Evolutionary conservation across 2,797 vertebrate genomes (phyloP), one percentile per base, ranked within the genome.

Genomic region (Scarus forsteni): DNA sequence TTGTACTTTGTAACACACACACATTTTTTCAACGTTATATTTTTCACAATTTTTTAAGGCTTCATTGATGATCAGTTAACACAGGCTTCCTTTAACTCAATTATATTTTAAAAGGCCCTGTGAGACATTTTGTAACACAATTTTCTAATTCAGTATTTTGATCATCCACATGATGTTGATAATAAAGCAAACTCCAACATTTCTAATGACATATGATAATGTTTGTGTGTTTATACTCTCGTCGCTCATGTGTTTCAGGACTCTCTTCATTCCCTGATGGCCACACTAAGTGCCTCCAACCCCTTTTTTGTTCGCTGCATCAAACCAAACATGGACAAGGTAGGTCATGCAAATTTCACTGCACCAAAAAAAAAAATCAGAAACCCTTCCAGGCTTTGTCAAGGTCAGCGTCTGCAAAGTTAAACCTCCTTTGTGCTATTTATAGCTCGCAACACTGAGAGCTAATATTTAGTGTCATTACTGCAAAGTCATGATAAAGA

Each of bases 251-350:
- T 84, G 58, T 88, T 91, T 75, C 80, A 97, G 97, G 96, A 97
- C 85, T 97, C 96, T 50, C 95, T 97, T 44, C 97, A 98, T 78
- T 96, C 96, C 42, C 88, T 98, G 75, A 98, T 98, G 97, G 95
- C 94, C 49, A 97, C 95, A 0, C 94, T 98, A 61, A 97, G 95
- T 86, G 93, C 94, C 70, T 97, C 95, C 77, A 97, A 98, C 80
- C 97, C 97, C 0, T 97, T 98, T 85, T 98, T 97, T 87, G 95
- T 98, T 45, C 97, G 97, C 84, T 98, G 97, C 92, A 97, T 98
- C 89, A 98, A 98, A 90, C 96, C 97, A 83, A 98, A 98, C 85
- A 95, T 95, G 87, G 92, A 96, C 73, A 98, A 98, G 96, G 97
- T 96, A 91, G 89, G 86, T 81, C 73, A 79, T 72, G 51, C 64